Percentiles rank a stretch among this genome's conserved stretches.
Evolutionary conservation across 2,113 vertebrate genomes (phyloP).

Genomic region (Peromyscus polionotus): DNA sequence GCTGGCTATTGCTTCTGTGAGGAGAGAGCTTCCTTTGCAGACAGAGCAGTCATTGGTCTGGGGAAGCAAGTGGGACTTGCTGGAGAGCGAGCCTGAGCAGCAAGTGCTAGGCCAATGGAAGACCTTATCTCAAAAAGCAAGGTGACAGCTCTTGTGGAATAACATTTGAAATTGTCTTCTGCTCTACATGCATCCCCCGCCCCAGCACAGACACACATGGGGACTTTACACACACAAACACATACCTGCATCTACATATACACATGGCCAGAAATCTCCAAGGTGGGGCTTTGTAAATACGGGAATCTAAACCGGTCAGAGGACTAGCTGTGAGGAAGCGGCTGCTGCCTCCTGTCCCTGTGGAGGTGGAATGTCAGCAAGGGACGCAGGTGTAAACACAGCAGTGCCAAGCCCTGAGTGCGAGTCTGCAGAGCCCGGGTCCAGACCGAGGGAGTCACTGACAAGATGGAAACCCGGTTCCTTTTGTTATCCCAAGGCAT

Average conservation of each 20-base stretch:
- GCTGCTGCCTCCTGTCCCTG: not conserved
- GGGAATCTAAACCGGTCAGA: not conserved
- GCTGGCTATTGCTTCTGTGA: not conserved
- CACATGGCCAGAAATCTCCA: not conserved
- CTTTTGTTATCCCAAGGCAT: slow-evolving; percentile 36
- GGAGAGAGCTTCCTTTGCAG: not conserved
- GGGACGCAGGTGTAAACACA: not conserved
- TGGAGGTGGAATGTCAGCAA: not conserved
- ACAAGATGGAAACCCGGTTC: slow-evolving; percentile 2
- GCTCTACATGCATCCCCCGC: not conserved
- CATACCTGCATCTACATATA: too few species aligned
- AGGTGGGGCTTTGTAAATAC: not conserved
- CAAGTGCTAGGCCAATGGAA: too few species aligned
- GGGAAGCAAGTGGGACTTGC: not conserved
- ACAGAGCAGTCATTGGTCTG: not conserved
- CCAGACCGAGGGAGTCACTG: not conserved
- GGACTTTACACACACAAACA: not conserved
- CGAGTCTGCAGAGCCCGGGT: not conserved
- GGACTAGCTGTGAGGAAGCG: not conserved
- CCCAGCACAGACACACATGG: not conserved
- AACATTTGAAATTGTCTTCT: not conserved
- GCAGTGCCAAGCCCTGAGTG: not conserved
- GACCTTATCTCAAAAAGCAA: not conserved
- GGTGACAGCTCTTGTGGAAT: not conserved
- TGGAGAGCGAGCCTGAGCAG: too few species aligned